Base-by-base conservation (phyloP, 2,797 vertebrate genomes). In the Coreius guichenoti region DNA sequence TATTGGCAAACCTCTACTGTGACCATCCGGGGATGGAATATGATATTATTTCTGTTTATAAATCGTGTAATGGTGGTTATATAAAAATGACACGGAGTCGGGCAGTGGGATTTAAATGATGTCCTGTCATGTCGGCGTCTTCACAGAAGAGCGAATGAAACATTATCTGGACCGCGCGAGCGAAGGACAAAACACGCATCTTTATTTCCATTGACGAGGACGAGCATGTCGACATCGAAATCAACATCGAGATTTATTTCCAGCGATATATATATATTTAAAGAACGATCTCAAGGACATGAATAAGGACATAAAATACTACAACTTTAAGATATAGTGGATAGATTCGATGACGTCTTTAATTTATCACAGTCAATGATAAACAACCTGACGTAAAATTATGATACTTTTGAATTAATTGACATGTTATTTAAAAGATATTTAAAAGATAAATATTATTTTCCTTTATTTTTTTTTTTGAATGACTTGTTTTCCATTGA, bases 91-190 rank as follows among this genome's bases (percentile, higher is more conserved):
- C 16, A 29, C 16, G 67, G 33, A 39, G 56, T 68, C 43, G 54
- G 74, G 87, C 84, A 89, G 87, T 88, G 82, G 88, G 39, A 81
- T 77, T 47, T 56, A 74, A 56, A 70, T 36, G 75, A 86, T 85
- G 72, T 68, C 45, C 80, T 81, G 89, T 86, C 90, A 92, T 87
- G 85, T 85, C 77, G 70, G 88, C 88, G 83, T 69, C 54, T 80
- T 82, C 31, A 68, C 56, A 72, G 72, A 26, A 29, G 58, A 73
- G 51, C 69, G 8, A 72, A n/a, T 67, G 84, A 43, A 81, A 47
- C 43, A 58, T 63, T 72, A 81, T 78, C 75, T 68, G 81, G 61
- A 54, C 43, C 65, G 54, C 81, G 54, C 26, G 47, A 56, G 23
- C 56, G 49, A 72, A 77, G 49, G 82, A 88, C 67, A 58, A 51